These are phyloP conservation scores for Seira musarum DNA, from an alignment of 2,888 invertebrate species.

Conservation along the genomic window DNA sequence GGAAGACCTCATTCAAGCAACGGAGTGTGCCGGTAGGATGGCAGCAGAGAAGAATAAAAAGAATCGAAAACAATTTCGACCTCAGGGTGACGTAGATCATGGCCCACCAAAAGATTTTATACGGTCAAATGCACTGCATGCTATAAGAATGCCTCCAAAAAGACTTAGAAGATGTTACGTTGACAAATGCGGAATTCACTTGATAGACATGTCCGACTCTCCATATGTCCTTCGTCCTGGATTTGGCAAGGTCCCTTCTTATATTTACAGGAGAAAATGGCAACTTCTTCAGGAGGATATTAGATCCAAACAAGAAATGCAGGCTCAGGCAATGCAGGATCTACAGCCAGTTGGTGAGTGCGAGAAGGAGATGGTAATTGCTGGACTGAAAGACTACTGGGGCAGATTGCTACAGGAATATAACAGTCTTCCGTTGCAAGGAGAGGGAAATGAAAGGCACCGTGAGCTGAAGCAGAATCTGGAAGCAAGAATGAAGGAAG, in stretches of 20 bases:
- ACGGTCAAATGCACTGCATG: constrained; percentile 45
- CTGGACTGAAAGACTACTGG: constrained; percentile 46
- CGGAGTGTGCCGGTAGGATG: constrained; percentile 29
- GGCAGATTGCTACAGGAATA: constrained; percentile 28
- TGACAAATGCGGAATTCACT: constrained; percentile 32
- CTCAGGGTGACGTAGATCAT: not conserved
- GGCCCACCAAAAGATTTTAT: constrained; percentile 44
- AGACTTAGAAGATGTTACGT: constrained; percentile 44
- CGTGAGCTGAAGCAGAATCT: constrained; percentile 27
- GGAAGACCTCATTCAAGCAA: constrained; percentile 32
- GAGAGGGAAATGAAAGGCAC: constrained; percentile 14
- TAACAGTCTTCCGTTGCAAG: constrained; percentile 25
- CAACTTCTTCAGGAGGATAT: constrained; percentile 38
- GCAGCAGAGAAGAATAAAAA: constrained; percentile 28
- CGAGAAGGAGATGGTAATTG: constrained; percentile 27
- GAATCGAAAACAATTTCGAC: not conserved
- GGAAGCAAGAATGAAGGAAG: constrained; percentile 48
- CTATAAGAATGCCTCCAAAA: constrained; percentile 45
- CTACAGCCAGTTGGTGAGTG: not conserved
- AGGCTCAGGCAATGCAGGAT: not conserved
- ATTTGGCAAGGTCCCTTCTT: constrained; percentile 58
- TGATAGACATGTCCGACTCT: constrained; percentile 37
- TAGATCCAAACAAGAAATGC: constrained; percentile 19
- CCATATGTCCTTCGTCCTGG: constrained; percentile 50
- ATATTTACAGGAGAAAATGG: constrained; percentile 46